Evolutionary conservation across 2,113 vertebrate genomes (phyloP).

Genomic region (Vombatus ursinus): DNA sequence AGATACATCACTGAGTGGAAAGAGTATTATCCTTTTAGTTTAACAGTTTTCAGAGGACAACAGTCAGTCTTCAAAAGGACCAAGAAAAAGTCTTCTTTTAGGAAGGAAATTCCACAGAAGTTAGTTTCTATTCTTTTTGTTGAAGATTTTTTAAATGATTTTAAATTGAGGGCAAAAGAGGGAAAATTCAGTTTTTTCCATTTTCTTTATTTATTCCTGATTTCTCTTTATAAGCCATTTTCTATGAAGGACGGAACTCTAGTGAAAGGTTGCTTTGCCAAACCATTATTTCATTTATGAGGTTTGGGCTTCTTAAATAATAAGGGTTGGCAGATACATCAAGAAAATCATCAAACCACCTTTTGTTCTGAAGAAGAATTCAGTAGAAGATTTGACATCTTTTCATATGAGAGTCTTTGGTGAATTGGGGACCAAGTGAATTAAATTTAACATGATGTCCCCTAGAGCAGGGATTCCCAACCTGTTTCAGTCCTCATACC

Average conservation of each 20-base stretch:
- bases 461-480: background rate
- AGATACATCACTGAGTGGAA: background rate
- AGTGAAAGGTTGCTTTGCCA: background rate
- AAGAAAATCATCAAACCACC: background rate
- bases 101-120: constrained; percentile 15
- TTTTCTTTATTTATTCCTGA: background rate
- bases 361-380: background rate
- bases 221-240: background rate
- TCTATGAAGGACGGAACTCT: background rate
- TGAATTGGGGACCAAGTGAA: background rate
- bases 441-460: background rate
- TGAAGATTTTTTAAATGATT: background rate
- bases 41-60: background rate
- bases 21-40: too few species aligned
- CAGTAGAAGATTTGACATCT: background rate
- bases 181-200: background rate
- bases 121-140: background rate
- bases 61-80: background rate
- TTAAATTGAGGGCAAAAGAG: background rate
- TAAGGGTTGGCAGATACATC: background rate
- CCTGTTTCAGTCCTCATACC: background rate
- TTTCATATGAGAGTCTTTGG: background rate
- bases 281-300: background rate
- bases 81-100: background rate
- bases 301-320: constrained; percentile 22